A percentile compares a stretch with the other conserved stretches of the same genome.
Evolutionary conservation across 2,888 invertebrate species (phyloP).

Genomic region (Odontocerum albicorne): DNA sequence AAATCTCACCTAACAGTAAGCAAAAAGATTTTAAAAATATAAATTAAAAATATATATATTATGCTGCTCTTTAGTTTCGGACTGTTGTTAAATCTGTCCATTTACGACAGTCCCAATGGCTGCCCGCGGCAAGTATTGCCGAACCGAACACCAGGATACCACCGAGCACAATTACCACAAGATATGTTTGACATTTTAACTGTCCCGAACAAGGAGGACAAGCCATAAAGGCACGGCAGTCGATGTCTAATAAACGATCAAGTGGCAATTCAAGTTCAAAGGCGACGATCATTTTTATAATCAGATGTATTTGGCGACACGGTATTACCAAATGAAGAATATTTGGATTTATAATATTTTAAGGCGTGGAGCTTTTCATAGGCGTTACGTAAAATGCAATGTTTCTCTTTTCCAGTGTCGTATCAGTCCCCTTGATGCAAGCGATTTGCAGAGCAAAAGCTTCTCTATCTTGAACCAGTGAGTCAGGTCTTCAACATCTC

Average conservation of each 20-base stretch:
- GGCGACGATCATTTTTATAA: constrained; percentile 26
- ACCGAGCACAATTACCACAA: constrained; percentile 27
- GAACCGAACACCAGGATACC: constrained; percentile 22
- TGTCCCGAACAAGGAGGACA: constrained; percentile 26
- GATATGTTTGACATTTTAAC: constrained; percentile 34
- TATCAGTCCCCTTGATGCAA: no score
- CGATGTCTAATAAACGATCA: constrained; percentile 25
- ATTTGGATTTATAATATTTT: no score
- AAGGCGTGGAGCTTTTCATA: no score
- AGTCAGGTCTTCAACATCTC: no score
- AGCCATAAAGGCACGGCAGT: constrained; percentile 16
- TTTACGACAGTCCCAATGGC: constrained; percentile 22
- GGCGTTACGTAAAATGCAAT: no score
- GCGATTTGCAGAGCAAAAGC: no score
- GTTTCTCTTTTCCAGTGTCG: no score
- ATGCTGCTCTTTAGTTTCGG: no score
- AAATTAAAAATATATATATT: no score
- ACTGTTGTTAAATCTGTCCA: background rate
- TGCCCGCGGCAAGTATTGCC: constrained; percentile 26
- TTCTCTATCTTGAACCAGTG: no score
- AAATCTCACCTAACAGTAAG: no score
- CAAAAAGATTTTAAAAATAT: no score
- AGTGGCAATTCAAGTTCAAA: constrained; percentile 28
- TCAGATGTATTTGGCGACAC: constrained; percentile 15
- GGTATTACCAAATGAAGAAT: background rate